Base-by-base conservation (phyloP, 2,113 vertebrate genomes). In the Dissostichus mawsoni region DNA sequence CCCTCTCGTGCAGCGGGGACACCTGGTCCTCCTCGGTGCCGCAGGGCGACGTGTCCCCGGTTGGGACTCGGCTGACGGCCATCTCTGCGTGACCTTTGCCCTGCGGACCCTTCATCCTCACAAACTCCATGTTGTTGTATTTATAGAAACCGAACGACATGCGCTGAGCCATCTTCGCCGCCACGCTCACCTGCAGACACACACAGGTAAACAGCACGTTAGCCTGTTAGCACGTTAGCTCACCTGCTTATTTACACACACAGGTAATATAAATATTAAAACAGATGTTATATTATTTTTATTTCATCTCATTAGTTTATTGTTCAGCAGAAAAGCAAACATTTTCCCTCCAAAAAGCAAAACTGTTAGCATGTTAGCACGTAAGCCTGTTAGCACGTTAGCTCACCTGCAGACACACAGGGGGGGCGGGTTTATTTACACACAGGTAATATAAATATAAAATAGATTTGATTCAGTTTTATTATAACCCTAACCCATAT, bases 111-210 rank as follows among this genome's bases (percentile, higher is more conserved):
- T 99, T 99, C 98, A 99, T 99, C 82, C 98, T 94, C 74, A 99
- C 98, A 53, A 99, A 99, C 94, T 99, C 98, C 98, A 99, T 98
- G 93, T 97, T 99, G 95, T 94, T 99, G 87, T 98, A 99, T 69
- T 99, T 99, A 87, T 99, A 99, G 92, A 98, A 98, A 88, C 98
- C 98, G 0, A 99, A 99, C 0, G 98, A 99, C 98, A 99, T 98
- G 64, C 95, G 96, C 93, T 99, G 98, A 0, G 98, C 98, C 98
- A 99, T 98, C 84, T 98, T 99, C 0, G 98, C 98, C 0, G 98
- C 98, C n/a, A 99, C 96, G 0, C 98, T 99, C 78, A 99, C 98
- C 98, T 99, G 51, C 78, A 59, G 10, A 36, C 36, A 36, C 36
- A 36, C 36, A 36, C 36, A 36, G 3, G 23, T 23, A 23, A 23